Conservation (phyloP, 2,888 invertebrate species). For the Tyria jacobaeae region DNA sequence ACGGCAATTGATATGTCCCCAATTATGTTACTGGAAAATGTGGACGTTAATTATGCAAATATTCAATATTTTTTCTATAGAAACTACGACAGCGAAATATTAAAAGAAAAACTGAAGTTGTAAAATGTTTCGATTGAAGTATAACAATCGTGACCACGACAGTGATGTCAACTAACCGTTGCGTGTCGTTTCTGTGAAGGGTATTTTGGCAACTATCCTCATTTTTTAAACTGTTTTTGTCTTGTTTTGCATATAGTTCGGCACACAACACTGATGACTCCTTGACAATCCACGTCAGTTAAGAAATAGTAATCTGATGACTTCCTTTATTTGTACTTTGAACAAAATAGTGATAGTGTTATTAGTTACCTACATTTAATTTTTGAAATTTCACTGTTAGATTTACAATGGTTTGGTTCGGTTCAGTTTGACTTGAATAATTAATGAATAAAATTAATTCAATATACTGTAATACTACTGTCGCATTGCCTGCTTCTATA, state of each 20-base stretch:
- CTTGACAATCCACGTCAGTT: not conserved
- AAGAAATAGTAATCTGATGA: no score
- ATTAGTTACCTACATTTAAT: no score
- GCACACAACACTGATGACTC: not conserved
- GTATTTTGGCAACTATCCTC: not conserved
- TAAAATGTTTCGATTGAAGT: not conserved
- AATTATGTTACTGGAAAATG: no score
- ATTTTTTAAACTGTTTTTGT: not conserved
- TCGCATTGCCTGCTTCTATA: constrained; percentile 5
- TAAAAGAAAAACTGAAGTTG: constrained; percentile 4
- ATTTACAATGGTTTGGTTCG: no score
- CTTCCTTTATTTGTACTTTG: no score
- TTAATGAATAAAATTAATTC: not conserved
- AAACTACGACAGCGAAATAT: constrained; percentile 7
- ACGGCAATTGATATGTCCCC: no score
- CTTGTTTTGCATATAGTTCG: not conserved
- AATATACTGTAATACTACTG: constrained; percentile 15
- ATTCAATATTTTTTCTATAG: no score
- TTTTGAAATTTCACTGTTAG: no score
- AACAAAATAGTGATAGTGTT: no score
- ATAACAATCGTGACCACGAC: constrained; percentile 1
- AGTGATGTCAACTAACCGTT: not conserved
- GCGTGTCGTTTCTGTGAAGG: not conserved
- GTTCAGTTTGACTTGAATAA: no score
- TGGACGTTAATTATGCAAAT: no score